Evolutionary conservation across 2,888 invertebrate genomes (phyloP).

Genomic region (Pelosia muscerda): DNA sequence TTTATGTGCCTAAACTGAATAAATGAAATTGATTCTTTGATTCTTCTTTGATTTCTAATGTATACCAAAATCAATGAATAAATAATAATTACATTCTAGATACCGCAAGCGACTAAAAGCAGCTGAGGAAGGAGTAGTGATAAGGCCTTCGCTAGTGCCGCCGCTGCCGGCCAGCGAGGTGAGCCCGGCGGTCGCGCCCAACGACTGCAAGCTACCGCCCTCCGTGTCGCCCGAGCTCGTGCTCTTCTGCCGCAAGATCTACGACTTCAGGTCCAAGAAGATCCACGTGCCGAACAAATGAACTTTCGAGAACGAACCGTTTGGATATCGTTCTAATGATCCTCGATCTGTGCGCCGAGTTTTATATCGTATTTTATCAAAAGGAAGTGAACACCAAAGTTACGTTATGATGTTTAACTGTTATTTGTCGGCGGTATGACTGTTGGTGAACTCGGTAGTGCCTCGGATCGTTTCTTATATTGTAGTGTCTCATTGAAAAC

Average conservation of each 20-base stretch:
- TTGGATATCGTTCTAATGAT: slow-evolving; percentile 53
- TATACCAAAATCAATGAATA: background rate
- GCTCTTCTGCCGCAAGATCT: slow-evolving; percentile 96
- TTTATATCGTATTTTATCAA: slow-evolving; percentile 49
- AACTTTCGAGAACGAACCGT: slow-evolving; percentile 41
- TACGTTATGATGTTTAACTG: slow-evolving; percentile 48
- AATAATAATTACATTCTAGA: slow-evolving; percentile 79
- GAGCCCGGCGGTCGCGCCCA: slow-evolving; percentile 79
- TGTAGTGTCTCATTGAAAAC: slow-evolving; percentile 65
- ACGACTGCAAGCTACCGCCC: slow-evolving; percentile 89
- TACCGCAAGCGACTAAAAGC: slow-evolving; percentile 94
- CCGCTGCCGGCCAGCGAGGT: slow-evolving; percentile 87
- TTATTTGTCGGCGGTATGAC: slow-evolving; percentile 45
- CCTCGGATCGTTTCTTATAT: slow-evolving; percentile 46
- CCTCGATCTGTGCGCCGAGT: slow-evolving; percentile 46
- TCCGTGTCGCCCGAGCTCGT: slow-evolving; percentile 92
- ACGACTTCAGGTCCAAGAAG: slow-evolving; percentile 96
- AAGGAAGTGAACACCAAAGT: slow-evolving; percentile 69
- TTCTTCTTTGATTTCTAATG: too few species aligned
- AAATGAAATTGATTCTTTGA: too few species aligned
- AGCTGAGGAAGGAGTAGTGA: slow-evolving; percentile 91
- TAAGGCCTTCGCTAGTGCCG: slow-evolving; percentile 91
- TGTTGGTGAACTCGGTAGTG: slow-evolving; percentile 22
- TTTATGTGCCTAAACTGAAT: too few species aligned
- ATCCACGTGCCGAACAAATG: slow-evolving; percentile 85